Evolutionary conservation across 2,888 invertebrate genomes (phyloP).

Genomic region (Ophion ventricosus): DNA sequence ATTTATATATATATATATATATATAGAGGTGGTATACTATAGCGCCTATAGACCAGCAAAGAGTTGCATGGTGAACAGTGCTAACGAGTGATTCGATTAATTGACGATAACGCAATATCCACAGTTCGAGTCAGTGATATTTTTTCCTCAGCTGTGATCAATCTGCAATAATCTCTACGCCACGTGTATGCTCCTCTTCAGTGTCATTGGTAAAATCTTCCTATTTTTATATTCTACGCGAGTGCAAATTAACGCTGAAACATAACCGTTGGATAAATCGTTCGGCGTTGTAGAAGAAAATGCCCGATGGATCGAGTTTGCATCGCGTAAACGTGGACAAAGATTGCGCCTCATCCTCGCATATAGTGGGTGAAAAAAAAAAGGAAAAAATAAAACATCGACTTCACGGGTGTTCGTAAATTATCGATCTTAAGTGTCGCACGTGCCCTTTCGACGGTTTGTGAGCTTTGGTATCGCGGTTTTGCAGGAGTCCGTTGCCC

Average conservation of each 20-base stretch:
- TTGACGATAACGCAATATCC: conserved; percentile 28
- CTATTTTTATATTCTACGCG: background rate
- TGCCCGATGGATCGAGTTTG: background rate
- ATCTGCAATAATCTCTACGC: background rate
- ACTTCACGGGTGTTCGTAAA: background rate
- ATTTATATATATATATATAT: conserved; percentile 1
- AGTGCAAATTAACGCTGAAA: background rate
- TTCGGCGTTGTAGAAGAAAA: background rate
- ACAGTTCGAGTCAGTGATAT: background rate
- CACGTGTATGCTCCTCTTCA: background rate
- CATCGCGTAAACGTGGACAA: background rate
- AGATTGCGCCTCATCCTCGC: background rate
- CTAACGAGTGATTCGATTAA: conserved; percentile 31
- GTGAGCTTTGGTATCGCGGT: background rate
- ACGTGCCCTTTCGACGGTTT: background rate
- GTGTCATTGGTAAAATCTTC: background rate
- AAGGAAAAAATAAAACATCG: background rate
- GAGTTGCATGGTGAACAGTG: conserved; percentile 30
- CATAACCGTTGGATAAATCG: background rate
- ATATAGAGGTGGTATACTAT: conserved; percentile 1
- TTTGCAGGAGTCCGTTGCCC: background rate
- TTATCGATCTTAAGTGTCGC: background rate
- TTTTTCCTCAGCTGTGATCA: conserved; percentile 1
- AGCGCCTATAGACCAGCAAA: conserved; percentile 29
- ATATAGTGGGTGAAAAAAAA: background rate